Percentiles rank a stretch among this genome's conserved stretches.
Evolutionary conservation across 2,888 invertebrate species (phyloP).

Genomic region (Cephus pygmeus): DNA sequence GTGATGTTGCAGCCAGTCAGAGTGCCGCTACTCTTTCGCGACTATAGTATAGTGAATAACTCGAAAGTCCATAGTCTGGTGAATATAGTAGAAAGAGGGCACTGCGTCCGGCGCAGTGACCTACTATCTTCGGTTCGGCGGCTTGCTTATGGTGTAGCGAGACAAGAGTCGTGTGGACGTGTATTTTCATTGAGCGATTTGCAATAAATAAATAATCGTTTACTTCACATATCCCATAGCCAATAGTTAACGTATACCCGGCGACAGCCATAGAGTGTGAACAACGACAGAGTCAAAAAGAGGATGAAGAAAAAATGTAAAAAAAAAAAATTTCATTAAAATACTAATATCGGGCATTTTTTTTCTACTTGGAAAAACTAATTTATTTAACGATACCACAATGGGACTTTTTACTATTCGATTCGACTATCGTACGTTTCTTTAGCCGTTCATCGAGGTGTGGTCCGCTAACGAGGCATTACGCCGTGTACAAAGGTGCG

Average conservation of each 20-base stretch:
- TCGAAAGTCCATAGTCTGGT: constrained; percentile 38
- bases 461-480: background rate
- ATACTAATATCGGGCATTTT: background rate
- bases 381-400: background rate
- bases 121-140: constrained; percentile 64
- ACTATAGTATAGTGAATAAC: constrained; percentile 25
- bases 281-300: background rate
- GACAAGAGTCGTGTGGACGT: background rate
- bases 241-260: background rate
- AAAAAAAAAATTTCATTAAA: background rate
- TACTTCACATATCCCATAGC: background rate
- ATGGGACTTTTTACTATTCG: background rate
- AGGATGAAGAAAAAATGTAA: background rate
- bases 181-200: background rate
- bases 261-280: background rate
- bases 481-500: background rate
- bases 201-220: background rate
- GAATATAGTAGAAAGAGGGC: constrained; percentile 55
- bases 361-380: background rate
- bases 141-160: constrained; percentile 33
- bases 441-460: background rate
- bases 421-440: background rate
- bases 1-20: constrained; percentile 32
- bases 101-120: constrained; percentile 65
- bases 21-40: constrained; percentile 25